Evolutionary conservation across 2,797 vertebrate species (phyloP).

Genomic region (Muscicapa striata): DNA sequence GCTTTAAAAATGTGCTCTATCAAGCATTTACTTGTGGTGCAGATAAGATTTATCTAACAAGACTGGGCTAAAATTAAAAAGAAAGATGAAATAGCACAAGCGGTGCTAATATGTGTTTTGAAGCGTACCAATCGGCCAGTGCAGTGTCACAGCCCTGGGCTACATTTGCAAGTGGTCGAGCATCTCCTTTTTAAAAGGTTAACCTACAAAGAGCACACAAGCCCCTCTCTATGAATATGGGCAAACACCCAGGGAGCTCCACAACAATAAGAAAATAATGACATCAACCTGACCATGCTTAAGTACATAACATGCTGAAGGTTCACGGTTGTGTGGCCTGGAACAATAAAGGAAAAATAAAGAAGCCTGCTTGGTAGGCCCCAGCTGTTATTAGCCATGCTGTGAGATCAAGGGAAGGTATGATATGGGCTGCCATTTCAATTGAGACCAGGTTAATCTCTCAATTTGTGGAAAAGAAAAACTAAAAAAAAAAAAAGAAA

Average conservation of each 20-base stretch:
- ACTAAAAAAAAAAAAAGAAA: conserved; percentile 56
- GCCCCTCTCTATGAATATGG: conserved; percentile 81
- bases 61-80: conserved; percentile 77
- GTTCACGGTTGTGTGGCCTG: conserved; percentile 89
- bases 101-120: conserved; percentile 80
- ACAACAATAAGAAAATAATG: conserved; percentile 92
- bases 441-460: conserved; percentile 89
- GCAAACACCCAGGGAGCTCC: conserved; percentile 88
- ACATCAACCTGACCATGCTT: conserved; percentile 90
- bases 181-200: conserved; percentile 87
- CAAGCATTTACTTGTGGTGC: conserved; percentile 65
- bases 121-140: conserved; percentile 78
- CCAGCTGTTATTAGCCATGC: conserved; percentile 89
- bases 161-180: conserved; percentile 87
- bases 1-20: conserved; percentile 66
- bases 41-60: conserved; percentile 75
- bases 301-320: conserved; percentile 91
- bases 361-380: conserved; percentile 79
- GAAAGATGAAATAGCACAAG: conserved; percentile 73
- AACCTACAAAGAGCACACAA: conserved; percentile 87
- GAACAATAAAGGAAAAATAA: conserved; percentile 87
- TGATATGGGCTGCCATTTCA: conserved; percentile 86
- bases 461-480: conserved; percentile 80
- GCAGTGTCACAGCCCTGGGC: conserved; percentile 80
- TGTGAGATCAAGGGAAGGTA: conserved; percentile 84